A percentile compares a stretch with the other conserved stretches of the same genome.
These are phyloP conservation scores for Tachina grossa DNA, from an alignment of 2,888 invertebrate genomes.

Conservation along the genomic window DNA sequence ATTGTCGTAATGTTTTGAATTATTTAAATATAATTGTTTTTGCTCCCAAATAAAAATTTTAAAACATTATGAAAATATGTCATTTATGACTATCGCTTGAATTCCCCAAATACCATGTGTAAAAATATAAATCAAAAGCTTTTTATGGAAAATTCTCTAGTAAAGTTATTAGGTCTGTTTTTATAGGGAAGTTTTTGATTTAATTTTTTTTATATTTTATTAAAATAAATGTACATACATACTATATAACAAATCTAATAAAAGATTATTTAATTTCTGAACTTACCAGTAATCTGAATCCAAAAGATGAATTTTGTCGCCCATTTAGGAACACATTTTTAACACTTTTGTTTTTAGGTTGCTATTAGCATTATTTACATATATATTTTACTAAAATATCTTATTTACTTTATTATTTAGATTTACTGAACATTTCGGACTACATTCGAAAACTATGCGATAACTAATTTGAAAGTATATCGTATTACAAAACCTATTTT, in stretches of 20 bases:
- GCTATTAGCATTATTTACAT: background rate
- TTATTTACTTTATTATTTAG: too few species aligned
- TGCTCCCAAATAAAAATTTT: too few species aligned
- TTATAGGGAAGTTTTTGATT: background rate
- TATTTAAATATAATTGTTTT: too few species aligned
- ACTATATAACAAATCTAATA: background rate
- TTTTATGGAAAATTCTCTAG: background rate
- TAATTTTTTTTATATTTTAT: background rate
- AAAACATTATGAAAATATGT: too few species aligned
- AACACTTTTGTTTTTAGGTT: background rate
- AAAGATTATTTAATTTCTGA: background rate
- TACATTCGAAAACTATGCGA: too few species aligned
- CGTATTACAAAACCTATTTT: too few species aligned
- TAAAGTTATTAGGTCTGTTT: background rate
- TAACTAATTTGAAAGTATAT: too few species aligned
- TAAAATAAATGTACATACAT: background rate
- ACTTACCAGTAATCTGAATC: background rate
- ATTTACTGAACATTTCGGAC: too few species aligned
- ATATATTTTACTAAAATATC: background rate
- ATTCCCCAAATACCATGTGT: too few species aligned
- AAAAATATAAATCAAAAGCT: slow-evolving; percentile 17
- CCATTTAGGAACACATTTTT: background rate
- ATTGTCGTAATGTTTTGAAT: background rate
- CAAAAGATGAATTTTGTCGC: background rate
- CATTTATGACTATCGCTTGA: too few species aligned